Conservation (phyloP, 2,113 vertebrate species). For the Solea senegalensis region DNA sequence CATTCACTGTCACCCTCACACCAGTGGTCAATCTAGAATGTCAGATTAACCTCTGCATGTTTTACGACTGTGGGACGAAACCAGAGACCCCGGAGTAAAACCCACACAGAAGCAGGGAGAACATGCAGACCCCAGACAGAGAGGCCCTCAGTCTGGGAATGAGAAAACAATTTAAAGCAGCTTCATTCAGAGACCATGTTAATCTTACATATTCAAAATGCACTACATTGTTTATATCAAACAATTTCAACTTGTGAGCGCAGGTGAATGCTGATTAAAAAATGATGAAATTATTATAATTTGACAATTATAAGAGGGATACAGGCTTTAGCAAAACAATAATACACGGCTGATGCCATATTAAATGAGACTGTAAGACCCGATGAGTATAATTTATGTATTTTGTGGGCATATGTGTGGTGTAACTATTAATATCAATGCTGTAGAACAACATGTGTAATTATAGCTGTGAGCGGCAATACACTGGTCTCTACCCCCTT, state of each 20-base stretch:
- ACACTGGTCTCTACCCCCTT: not conserved
- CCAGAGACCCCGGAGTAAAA: too few relatives aligned
- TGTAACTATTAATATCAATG: not conserved
- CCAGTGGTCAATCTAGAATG: too few relatives aligned
- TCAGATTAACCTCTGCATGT: too few relatives aligned
- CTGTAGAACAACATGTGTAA: not conserved
- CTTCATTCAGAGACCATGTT: too few relatives aligned
- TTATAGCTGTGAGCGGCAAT: not conserved
- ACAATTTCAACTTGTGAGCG: not conserved
- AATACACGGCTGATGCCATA: not conserved
- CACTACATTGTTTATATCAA: not conserved
- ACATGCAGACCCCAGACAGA: too few relatives aligned
- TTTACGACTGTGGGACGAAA: too few relatives aligned
- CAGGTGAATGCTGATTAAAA: not conserved
- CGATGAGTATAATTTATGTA: not conserved
- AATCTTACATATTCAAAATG: not conserved
- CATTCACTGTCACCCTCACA: too few relatives aligned
- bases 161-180: too few relatives aligned
- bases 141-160: too few relatives aligned
- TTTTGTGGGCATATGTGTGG: not conserved
- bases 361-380: not conserved
- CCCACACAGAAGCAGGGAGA: too few relatives aligned
- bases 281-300: not conserved
- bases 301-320: too few relatives aligned
- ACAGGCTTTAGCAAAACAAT: not conserved